phyloP scores from a whole-genome alignment of 2,797 vertebrate species.

The Lateolabrax maculatus region DNA sequence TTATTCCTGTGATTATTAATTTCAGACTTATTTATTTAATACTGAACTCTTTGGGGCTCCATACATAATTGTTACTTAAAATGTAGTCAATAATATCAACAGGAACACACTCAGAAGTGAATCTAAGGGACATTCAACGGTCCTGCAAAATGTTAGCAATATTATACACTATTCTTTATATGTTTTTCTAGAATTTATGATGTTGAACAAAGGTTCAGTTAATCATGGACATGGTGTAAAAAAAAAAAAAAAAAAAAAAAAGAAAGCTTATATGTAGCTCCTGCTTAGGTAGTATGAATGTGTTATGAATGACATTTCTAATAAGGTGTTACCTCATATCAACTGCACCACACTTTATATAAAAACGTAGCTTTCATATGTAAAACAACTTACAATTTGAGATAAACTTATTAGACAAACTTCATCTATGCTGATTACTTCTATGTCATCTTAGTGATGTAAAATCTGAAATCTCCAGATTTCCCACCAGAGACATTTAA shows the following conservation, averaged over 20 bases:
- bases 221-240: slow-evolving; percentile 5
- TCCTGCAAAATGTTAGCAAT: slow-evolving; percentile 2
- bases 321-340: slow-evolving; percentile 38
- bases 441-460: slow-evolving; percentile 28
- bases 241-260: too few relatives aligned
- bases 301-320: slow-evolving; percentile 58
- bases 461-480: slow-evolving; percentile 44
- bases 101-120: slow-evolving; percentile 2
- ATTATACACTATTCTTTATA: background rate
- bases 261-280: slow-evolving; percentile 40
- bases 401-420: slow-evolving; percentile 38
- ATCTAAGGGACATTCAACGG: background rate
- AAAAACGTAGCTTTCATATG: slow-evolving; percentile 54
- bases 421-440: slow-evolving; percentile 32
- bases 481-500: slow-evolving; percentile 54
- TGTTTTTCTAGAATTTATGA: background rate
- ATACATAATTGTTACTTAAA: background rate
- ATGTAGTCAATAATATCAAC: slow-evolving; percentile 16
- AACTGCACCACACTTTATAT: slow-evolving; percentile 56
- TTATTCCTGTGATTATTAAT: background rate
- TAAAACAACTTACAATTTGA: slow-evolving; percentile 52
- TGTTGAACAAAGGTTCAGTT: slow-evolving; percentile 9
- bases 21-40: background rate
- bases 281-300: slow-evolving; percentile 68
- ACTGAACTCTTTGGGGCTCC: background rate